Evolutionary conservation across 2,113 vertebrate species (phyloP).

Genomic region (Passer domesticus): DNA sequence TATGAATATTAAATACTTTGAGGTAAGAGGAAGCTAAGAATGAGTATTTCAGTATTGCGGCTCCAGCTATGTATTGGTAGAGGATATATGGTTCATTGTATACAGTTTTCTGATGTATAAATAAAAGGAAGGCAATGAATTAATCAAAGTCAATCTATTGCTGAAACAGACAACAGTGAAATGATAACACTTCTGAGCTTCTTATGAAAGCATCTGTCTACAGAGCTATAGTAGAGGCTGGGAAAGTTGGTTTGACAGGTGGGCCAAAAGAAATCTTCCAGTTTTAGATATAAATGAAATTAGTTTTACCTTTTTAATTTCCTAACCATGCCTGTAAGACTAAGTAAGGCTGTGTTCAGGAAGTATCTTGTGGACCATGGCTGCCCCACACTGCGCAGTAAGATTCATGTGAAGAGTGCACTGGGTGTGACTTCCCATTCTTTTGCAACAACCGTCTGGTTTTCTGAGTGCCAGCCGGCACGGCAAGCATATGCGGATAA

Average conservation of each 20-base stretch:
- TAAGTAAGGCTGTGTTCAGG: neutral
- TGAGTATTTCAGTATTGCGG: neutral
- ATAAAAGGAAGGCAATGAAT: neutral
- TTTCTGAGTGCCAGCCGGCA: neutral
- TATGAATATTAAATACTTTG: neutral
- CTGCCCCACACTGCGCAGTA: neutral
- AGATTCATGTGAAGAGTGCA: neutral
- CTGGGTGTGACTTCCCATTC: neutral
- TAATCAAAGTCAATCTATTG: neutral
- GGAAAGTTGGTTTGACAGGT: neutral
- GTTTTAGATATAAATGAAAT: neutral
- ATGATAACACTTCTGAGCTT: neutral
- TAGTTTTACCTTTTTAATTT: neutral
- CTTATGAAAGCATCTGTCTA: neutral
- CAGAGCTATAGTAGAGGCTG: neutral
- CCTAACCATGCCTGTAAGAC: neutral
- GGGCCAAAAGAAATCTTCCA: neutral
- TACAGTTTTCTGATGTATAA: neutral
- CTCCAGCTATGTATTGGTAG: neutral
- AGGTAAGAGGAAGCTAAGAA: neutral
- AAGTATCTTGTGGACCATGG: fast-evolving
- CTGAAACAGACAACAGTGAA: neutral
- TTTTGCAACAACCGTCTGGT: neutral
- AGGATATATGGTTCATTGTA: neutral
- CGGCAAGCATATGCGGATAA: neutral